Evolutionary conservation across 2,113 vertebrate species (phyloP).

Genomic region (Alexandromys fortis): DNA sequence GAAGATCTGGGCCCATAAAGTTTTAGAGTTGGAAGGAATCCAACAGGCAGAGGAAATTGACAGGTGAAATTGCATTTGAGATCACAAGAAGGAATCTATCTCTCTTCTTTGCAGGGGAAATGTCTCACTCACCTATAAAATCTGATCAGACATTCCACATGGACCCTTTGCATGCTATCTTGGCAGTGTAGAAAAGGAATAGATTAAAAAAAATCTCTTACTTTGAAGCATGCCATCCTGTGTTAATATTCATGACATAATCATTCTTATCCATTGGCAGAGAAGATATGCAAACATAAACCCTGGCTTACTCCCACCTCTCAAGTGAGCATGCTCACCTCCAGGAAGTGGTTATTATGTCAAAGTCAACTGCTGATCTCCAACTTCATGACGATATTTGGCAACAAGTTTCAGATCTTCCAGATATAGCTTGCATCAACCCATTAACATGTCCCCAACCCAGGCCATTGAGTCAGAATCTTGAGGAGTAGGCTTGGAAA

Average conservation of each 20-base stretch:
- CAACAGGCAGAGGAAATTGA: background rate
- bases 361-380: background rate
- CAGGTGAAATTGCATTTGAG: background rate
- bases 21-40: background rate
- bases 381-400: background rate
- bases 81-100: background rate
- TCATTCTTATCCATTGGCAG: background rate
- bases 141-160: background rate
- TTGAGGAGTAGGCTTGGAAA: background rate
- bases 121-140: background rate
- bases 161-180: background rate
- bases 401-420: background rate
- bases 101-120: background rate
- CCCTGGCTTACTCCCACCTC: background rate
- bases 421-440: background rate
- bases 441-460: background rate
- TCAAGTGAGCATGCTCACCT: background rate
- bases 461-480: background rate
- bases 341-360: background rate
- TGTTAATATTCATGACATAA: background rate
- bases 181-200: background rate
- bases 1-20: background rate
- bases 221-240: background rate
- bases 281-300: background rate
- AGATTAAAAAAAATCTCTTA: conserved; percentile 1